These are phyloP conservation scores for Sceliomorpha sp. DNA, from an alignment of 2,888 invertebrate genomes.

Conservation along the genomic window DNA sequence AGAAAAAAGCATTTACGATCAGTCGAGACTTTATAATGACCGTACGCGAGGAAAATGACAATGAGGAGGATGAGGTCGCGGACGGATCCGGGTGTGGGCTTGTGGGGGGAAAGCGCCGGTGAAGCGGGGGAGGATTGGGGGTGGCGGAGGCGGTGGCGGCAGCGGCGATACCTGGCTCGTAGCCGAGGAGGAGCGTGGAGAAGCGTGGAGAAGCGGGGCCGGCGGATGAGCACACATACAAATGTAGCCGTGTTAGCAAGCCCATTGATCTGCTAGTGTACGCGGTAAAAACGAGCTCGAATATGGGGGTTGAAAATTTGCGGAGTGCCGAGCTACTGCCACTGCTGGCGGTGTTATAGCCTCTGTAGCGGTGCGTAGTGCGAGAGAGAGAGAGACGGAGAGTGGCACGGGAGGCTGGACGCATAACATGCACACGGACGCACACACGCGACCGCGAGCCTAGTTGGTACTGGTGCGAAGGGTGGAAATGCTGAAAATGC, in stretches of 20 bases:
- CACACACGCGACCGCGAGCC: neutral
- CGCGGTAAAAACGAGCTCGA: slow-evolving; percentile 66
- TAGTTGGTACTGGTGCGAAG: slow-evolving; percentile 6
- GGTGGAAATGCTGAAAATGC: slow-evolving; percentile 68
- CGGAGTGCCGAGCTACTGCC: slow-evolving; percentile 57
- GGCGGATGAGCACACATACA: slow-evolving; percentile 71
- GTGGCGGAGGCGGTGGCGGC: slow-evolving; percentile 31
- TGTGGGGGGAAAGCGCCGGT: slow-evolving; percentile 38
- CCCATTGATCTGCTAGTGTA: slow-evolving; percentile 79
- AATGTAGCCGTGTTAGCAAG: slow-evolving; percentile 77
- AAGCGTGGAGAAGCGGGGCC: slow-evolving; percentile 53
- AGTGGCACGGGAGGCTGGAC: slow-evolving; percentile 35
- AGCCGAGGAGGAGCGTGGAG: slow-evolving; percentile 38
- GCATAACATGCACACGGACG: slow-evolving; percentile 27
- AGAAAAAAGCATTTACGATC: too few species aligned
- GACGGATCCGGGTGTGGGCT: slow-evolving; percentile 56
- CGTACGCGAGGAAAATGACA: too few species aligned
- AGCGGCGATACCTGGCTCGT: slow-evolving; percentile 50
- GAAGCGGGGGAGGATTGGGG: slow-evolving; percentile 20
- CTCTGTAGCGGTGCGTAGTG: slow-evolving; percentile 40
- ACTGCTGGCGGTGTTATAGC: slow-evolving; percentile 50
- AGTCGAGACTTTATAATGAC: too few species aligned
- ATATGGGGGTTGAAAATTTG: slow-evolving; percentile 58
- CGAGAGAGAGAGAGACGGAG: too few species aligned
- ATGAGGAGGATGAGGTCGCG: slow-evolving; percentile 21